Conservation (phyloP, 2,888 invertebrate species). For the Caenorhabditis macrosperma region DNA sequence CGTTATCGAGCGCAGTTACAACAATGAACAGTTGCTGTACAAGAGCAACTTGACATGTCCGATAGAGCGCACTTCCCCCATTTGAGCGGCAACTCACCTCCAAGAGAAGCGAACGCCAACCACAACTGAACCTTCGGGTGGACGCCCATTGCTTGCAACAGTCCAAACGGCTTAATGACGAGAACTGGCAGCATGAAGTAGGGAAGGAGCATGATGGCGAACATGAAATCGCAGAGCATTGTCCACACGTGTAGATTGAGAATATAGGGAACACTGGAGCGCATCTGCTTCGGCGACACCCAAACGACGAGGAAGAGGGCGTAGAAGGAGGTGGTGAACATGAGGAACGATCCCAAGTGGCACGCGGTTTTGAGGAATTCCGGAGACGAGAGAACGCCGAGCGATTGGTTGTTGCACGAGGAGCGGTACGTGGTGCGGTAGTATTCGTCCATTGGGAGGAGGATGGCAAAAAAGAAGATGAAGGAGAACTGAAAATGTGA, state of each 20-base stretch:
- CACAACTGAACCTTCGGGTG: constrained; percentile 12
- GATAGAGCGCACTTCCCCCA: no score
- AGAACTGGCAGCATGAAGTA: constrained; percentile 14
- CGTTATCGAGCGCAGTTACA: no score
- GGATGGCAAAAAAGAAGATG: not conserved
- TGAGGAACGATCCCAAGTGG: constrained; percentile 3
- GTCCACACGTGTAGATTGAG: constrained; percentile 41
- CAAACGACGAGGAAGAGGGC: not conserved
- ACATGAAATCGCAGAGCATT: constrained; percentile 50
- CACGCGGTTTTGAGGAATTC: constrained; percentile 9
- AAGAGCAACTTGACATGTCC: no score
- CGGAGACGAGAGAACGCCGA: not conserved
- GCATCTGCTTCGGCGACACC: constrained; percentile 27
- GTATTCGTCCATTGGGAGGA: not conserved
- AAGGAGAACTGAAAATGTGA: not conserved
- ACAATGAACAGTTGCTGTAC: no score
- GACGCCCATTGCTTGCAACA: not conserved
- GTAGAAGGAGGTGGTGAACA: constrained; percentile 11
- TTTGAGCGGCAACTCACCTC: constrained; percentile 25
- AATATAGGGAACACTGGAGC: constrained; percentile 36
- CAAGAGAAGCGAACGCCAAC: constrained; percentile 34
- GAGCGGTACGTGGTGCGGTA: not conserved
- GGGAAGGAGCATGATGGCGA: constrained; percentile 15
- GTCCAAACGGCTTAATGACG: constrained; percentile 7
- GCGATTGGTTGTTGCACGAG: not conserved